phyloP scores from a whole-genome alignment of 2,113 vertebrate species.

The Zosterops lateralis region DNA sequence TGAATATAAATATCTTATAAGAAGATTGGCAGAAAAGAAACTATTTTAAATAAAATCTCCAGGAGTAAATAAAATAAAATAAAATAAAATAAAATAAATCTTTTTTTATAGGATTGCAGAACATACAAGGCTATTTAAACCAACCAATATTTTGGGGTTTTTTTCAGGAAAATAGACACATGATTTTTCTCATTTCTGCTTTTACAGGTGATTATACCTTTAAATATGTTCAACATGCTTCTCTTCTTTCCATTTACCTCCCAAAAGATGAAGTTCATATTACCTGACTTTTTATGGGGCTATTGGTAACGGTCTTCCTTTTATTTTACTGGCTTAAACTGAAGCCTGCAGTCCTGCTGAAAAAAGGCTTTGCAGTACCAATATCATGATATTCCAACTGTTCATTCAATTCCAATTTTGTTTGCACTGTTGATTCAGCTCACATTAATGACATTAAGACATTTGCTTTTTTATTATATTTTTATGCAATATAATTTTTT shows the following conservation, averaged over 20 bases:
- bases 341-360: constrained; percentile 19
- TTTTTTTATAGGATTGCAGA: background rate
- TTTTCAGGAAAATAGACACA: background rate
- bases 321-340: constrained; percentile 46
- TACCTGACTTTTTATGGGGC: background rate
- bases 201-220: background rate
- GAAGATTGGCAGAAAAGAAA: background rate
- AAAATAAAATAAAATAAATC: background rate
- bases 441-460: background rate
- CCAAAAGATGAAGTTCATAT: background rate
- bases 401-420: background rate
- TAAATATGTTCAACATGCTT: constrained; percentile 9
- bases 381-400: background rate
- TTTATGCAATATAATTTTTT: background rate
- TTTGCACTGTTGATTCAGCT: background rate
- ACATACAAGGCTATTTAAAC: background rate
- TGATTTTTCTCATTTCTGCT: background rate
- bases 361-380: background rate
- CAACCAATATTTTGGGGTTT: background rate
- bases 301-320: background rate
- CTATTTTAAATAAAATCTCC: background rate
- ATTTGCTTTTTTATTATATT: background rate
- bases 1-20: background rate
- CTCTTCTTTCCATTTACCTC: background rate
- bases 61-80: too few species aligned